phyloP scores from a whole-genome alignment of 1,140 invertebrate species.

The Grapholita molesta region DNA sequence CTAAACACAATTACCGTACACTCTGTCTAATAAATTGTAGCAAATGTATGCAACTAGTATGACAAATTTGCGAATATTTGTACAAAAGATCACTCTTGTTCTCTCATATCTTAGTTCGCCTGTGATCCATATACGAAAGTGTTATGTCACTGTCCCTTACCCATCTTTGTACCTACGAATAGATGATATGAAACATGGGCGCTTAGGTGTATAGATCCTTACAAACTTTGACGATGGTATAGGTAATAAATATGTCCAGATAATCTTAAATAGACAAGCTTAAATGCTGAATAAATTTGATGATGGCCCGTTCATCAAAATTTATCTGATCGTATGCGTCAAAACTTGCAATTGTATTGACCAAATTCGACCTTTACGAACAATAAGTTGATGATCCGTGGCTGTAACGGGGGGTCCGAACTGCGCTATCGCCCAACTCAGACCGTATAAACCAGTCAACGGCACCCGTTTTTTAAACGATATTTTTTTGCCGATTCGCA shows the following conservation, averaged over 20 bases:
- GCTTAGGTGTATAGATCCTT: too few species aligned
- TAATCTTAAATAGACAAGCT: conserved; percentile 1
- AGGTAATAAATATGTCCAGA: background rate
- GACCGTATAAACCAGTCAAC: background rate
- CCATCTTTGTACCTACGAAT: too few species aligned
- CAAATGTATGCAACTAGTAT: too few species aligned
- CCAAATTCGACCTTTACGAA: conserved; percentile 16
- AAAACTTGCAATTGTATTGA: conserved; percentile 17
- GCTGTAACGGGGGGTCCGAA: conserved; percentile 11
- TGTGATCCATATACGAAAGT: too few species aligned
- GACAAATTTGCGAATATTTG: too few species aligned
- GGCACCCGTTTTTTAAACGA: background rate
- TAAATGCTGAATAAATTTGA: background rate
- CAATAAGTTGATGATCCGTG: conserved; percentile 15
- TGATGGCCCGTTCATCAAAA: background rate
- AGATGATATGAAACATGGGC: too few species aligned
- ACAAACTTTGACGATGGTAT: too few species aligned
- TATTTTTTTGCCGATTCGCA: background rate
- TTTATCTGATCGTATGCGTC: conserved; percentile 15
- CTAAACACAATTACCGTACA: too few species aligned
- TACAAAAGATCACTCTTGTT: too few species aligned
- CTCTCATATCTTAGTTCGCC: too few species aligned
- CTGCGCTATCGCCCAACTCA: background rate
- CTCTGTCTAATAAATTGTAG: too few species aligned
- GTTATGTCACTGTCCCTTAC: too few species aligned